phyloP scores from a whole-genome alignment of 2,797 vertebrate genomes.

The Meriones psammophilus region DNA sequence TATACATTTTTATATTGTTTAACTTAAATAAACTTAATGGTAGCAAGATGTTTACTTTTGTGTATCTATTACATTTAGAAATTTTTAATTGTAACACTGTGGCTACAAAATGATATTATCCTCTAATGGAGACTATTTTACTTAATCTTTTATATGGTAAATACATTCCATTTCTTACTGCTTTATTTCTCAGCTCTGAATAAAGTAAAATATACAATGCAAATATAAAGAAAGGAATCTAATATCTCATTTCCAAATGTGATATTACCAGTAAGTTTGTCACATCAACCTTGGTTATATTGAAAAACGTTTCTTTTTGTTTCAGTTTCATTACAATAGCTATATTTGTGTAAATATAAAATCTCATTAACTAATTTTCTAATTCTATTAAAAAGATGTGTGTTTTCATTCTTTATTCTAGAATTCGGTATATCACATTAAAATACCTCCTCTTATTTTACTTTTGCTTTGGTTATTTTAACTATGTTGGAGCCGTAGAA shows the following conservation, averaged over 20 bases:
- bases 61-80: neutral
- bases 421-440: neutral
- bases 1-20: neutral
- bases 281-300: neutral
- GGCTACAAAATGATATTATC: neutral
- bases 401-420: neutral
- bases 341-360: neutral
- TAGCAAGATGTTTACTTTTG: neutral
- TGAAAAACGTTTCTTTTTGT: neutral
- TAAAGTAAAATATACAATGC: neutral
- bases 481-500: neutral
- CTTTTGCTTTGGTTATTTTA: neutral
- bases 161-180: neutral
- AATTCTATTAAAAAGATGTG: neutral
- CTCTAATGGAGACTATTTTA: neutral
- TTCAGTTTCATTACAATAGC: neutral
- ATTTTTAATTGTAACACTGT: neutral
- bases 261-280: neutral
- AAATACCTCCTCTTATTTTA: neutral
- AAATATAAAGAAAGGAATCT: neutral
- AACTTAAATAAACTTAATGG: neutral
- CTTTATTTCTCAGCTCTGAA: neutral
- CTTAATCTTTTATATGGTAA: too few relatives aligned
- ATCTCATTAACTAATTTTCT: neutral
- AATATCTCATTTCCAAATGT: neutral